phyloP scores from a whole-genome alignment of 2,888 invertebrate genomes.

The Empis stercorea region DNA sequence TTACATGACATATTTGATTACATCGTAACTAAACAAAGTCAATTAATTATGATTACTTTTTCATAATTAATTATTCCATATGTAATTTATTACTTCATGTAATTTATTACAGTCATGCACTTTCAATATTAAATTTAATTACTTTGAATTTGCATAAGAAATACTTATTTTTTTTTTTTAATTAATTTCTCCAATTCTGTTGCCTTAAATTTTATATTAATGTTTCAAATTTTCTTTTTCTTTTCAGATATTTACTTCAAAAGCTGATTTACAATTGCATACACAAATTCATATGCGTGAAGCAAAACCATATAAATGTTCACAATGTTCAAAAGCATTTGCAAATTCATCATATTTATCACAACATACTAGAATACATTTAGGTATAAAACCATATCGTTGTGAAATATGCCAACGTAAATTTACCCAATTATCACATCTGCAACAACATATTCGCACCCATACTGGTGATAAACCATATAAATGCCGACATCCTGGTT shows the following conservation, averaged over 20 bases:
- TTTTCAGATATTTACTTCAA: conserved; percentile 91
- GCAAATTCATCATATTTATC: conserved; percentile 99
- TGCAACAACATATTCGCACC: conserved; percentile 98
- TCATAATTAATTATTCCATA: too few species aligned
- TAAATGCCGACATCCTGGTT: conserved; percentile 93
- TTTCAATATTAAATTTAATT: too few species aligned
- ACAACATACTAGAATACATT: conserved; percentile 97
- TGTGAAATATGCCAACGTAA: conserved; percentile 97
- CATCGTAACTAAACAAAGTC: too few species aligned
- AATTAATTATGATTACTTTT: too few species aligned
- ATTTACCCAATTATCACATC: conserved; percentile 97
- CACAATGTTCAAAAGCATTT: conserved; percentile 97
- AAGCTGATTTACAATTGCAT: conserved; percentile 93
- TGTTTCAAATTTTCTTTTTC: conserved; percentile 21
- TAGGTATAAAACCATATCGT: conserved; percentile 97
- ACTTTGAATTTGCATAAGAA: too few species aligned
- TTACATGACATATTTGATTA: too few species aligned
- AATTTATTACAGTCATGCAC: too few species aligned
- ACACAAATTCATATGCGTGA: conserved; percentile 98
- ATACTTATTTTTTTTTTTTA: too few species aligned
- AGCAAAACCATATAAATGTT: conserved; percentile 99
- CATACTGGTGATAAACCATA: conserved; percentile 99
- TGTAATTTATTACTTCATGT: too few species aligned
- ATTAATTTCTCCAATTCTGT: too few species aligned
- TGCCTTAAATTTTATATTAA: too few species aligned